A percentile compares a stretch with the other conserved stretches of the same genome.
Conservation (phyloP, 2,113 vertebrate genomes). For the Sciurus niger region DNA sequence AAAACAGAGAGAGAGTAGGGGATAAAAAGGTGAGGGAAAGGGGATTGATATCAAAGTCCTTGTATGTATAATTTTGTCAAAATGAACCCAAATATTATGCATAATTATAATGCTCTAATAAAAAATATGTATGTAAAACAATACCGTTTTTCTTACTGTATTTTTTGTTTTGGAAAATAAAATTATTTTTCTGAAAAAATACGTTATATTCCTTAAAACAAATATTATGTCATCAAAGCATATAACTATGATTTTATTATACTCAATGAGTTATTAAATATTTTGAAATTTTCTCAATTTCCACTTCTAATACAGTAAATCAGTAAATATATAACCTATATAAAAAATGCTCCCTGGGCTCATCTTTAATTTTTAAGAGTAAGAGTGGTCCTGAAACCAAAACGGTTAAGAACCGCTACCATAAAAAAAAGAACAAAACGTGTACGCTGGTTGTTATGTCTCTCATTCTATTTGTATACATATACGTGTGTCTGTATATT, state of each 20-base stretch:
- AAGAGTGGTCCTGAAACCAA: neutral
- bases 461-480: neutral
- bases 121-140: neutral
- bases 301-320: neutral
- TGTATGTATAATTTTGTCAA: too few relatives aligned
- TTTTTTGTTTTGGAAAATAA: neutral
- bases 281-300: neutral
- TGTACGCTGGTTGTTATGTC: neutral
- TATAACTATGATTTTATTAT: slow-evolving; percentile 8
- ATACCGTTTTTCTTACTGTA: neutral
- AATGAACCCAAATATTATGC: too few relatives aligned
- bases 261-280: neutral
- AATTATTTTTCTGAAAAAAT: neutral
- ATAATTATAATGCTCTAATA: too few relatives aligned
- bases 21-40: too few relatives aligned
- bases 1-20: too few relatives aligned
- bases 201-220: neutral
- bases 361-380: neutral
- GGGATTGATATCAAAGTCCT: too few relatives aligned
- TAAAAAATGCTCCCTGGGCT: neutral
- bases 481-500: neutral
- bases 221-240: neutral
- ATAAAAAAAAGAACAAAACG: neutral
- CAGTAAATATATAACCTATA: neutral
- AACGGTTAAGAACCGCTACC: neutral